phyloP scores from a whole-genome alignment of 2,113 vertebrate species.

The Macrotus californicus region DNA sequence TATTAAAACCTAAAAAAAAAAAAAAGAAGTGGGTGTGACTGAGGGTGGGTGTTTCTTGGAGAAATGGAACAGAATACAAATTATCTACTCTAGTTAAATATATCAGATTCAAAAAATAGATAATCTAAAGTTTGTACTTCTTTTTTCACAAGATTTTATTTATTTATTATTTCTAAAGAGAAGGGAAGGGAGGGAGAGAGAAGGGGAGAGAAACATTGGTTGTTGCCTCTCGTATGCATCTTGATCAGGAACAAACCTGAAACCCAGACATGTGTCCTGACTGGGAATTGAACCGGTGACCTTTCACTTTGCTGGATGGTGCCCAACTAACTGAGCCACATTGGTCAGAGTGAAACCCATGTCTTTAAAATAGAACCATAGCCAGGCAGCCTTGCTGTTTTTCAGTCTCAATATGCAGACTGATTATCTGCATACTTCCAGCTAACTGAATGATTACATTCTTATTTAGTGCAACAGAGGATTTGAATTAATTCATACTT shows the following conservation, averaged over 20 bases:
- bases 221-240: too few species aligned
- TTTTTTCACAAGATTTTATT: too few species aligned
- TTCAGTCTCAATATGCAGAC: too few species aligned
- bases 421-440: neutral
- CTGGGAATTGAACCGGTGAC: too few species aligned
- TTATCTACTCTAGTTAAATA: neutral
- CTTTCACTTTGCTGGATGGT: too few species aligned
- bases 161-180: too few species aligned
- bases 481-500: neutral
- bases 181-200: too few species aligned
- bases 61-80: neutral
- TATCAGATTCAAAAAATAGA: neutral
- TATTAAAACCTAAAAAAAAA: neutral
- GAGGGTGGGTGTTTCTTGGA: neutral
- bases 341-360: neutral
- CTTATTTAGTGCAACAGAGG: neutral
- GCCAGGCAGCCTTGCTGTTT: neutral
- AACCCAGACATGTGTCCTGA: too few species aligned
- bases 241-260: too few species aligned
- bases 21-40: neutral
- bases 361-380: neutral
- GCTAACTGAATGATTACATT: neutral
- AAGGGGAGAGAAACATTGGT: too few species aligned
- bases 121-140: neutral
- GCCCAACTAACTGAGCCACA: too few species aligned